Conservation (phyloP, 2,113 vertebrate genomes). For the Haliaeetus leucogaster region DNA sequence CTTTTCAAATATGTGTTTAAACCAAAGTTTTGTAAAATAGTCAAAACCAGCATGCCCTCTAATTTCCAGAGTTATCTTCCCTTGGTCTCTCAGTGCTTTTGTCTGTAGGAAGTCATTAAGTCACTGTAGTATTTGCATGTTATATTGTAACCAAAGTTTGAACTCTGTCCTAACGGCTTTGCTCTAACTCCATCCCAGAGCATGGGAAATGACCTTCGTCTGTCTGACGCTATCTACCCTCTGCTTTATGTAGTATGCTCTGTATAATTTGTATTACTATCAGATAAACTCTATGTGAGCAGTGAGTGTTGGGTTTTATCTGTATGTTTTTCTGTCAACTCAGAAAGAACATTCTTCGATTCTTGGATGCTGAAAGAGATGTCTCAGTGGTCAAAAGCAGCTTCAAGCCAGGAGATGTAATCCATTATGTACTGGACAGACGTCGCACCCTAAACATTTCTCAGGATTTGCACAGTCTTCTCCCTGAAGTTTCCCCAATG, state of each 20-base stretch:
- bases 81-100: background rate
- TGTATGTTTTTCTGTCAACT: background rate
- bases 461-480: conserved; percentile 81
- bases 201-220: background rate
- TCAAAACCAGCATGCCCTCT: background rate
- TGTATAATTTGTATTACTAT: background rate
- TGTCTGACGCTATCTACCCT: background rate
- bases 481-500: conserved; percentile 88
- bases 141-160: background rate
- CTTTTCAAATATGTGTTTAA: background rate
- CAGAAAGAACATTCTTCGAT: conserved; percentile 87
- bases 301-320: background rate
- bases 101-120: background rate
- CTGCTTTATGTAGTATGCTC: background rate
- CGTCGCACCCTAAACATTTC: conserved; percentile 86
- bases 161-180: background rate
- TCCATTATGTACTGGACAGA: conserved; percentile 86
- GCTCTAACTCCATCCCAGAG: background rate
- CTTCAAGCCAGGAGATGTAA: conserved; percentile 86
- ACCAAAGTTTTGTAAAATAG: background rate
- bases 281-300: background rate
- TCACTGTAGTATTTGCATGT: background rate
- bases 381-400: conserved; percentile 88
- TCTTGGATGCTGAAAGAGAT: conserved; percentile 86
- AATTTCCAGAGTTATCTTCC: background rate